Conservation (phyloP, 2,113 vertebrate species). For the Chaetura pelagica region DNA sequence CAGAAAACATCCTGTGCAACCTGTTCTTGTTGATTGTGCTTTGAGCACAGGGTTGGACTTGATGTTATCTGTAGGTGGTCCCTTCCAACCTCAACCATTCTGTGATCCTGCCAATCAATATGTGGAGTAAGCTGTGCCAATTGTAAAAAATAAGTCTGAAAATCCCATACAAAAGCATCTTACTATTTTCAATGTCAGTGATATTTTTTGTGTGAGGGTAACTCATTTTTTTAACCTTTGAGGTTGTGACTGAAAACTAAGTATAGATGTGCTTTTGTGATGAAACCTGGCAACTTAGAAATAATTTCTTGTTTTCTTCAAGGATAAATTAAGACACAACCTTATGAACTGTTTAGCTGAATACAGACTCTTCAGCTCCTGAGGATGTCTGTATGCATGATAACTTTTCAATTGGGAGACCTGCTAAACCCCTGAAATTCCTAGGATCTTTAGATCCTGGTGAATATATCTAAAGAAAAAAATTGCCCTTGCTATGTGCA, state of each 20-base stretch:
- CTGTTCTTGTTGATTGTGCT: too few relatives aligned
- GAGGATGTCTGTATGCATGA: neutral
- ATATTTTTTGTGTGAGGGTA: neutral
- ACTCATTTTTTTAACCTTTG: neutral
- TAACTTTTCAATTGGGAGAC: neutral
- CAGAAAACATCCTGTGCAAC: neutral
- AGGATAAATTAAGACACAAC: neutral
- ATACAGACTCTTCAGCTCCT: neutral
- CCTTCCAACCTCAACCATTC: neutral
- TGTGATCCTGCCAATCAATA: neutral
- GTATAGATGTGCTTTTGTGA: slow-evolving; percentile 3
- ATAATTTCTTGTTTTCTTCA: neutral
- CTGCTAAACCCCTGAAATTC: neutral
- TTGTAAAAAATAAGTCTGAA: neutral
- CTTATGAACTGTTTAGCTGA: neutral
- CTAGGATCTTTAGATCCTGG: neutral
- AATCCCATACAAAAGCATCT: neutral
- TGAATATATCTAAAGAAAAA: neutral
- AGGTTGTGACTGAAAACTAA: neutral
- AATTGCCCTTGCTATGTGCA: neutral
- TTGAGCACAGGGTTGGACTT: too few relatives aligned
- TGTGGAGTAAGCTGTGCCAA: neutral
- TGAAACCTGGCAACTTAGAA: neutral
- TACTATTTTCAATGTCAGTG: neutral
- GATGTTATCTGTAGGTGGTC: neutral